Conservation (phyloP, 2,888 invertebrate species). For the Nomada ferruginata region DNA sequence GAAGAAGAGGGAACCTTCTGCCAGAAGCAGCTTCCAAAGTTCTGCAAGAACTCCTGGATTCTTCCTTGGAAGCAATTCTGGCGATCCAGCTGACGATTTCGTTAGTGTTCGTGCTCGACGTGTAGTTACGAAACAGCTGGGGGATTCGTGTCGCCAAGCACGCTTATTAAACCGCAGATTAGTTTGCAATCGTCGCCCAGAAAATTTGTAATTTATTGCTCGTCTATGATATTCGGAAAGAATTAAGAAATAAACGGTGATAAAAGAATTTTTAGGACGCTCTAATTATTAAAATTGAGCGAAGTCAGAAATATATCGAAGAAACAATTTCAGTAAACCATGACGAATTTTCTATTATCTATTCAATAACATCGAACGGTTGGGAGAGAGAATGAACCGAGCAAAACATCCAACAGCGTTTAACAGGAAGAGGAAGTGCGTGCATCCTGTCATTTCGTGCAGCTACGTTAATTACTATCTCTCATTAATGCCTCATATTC, state of each 20-base stretch:
- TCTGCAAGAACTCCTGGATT: slow-evolving; percentile 4
- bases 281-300: too few relatives aligned
- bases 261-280: too few relatives aligned
- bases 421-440: slow-evolving; percentile 45
- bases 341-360: not conserved
- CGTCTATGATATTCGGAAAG: not conserved
- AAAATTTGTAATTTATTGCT: not conserved
- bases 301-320: too few relatives aligned
- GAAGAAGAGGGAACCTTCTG: slow-evolving; percentile 19
- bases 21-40: slow-evolving; percentile 24
- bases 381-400: not conserved
- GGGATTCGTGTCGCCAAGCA: not conserved
- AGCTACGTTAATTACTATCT: slow-evolving; percentile 52
- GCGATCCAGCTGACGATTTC: slow-evolving; percentile 17
- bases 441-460: slow-evolving; percentile 53
- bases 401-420: not conserved
- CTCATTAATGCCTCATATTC: slow-evolving; percentile 41
- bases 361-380: not conserved
- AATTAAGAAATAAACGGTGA: too few relatives aligned
- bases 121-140: slow-evolving; percentile 1
- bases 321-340: too few relatives aligned
- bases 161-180: not conserved
- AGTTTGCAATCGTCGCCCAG: not conserved
- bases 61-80: not conserved
- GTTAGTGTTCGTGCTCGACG: slow-evolving; percentile 7